Evolutionary conservation across 2,888 invertebrate genomes (phyloP), one percentile per base, ranked within the genome.

Genomic region (Cerastoderma edule): DNA sequence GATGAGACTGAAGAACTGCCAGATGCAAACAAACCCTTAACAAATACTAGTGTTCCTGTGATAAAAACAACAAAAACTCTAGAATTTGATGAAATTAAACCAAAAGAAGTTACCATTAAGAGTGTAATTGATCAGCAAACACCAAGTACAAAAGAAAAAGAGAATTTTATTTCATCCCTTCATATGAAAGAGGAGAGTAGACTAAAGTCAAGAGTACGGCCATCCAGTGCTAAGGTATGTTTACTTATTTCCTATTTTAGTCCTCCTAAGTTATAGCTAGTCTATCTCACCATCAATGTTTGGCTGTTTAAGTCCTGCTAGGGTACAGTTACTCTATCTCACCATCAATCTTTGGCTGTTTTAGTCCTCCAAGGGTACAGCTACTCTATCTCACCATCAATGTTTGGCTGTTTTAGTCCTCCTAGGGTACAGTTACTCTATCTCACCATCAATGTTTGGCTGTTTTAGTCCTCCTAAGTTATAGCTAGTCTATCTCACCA

Each of bases 61-160:
- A 78, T 73, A 48, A 87, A 87, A 72, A 85, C 85, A 28, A 87
- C 85, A 27, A 87, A 85, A 63, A 84, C 85, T 10, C 69, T 84
- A 19, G 83, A 84, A 44, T 82, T 85, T 71, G 85, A 85, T 78
- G 77, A 82, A 68, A 46, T 71, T 5, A 72, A 84, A 56, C 79
- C 85, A 0, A 85, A 70, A 71, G 87, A 87, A 72, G 72, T 80
- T 44, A 69, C 77, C 10, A 72, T 82, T 16, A 83, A 75, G 56
- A 85, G 75, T 69, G 72, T 83, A 2, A 76, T 87, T 32, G 85
- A 87, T 70, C 72, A 77, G 24, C 83, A 75, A 27, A 48, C 78
- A 46, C 13, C 69, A 22, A 63, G 66, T 50, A 46, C 27, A 4
- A 78, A 70, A 50, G 84, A 84, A 39, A 81, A 77, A 35, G 78